Evolutionary conservation across 2,888 invertebrate genomes (phyloP), one percentile per base, ranked within the genome.

Genomic region (Cryptosula pallasiana): DNA sequence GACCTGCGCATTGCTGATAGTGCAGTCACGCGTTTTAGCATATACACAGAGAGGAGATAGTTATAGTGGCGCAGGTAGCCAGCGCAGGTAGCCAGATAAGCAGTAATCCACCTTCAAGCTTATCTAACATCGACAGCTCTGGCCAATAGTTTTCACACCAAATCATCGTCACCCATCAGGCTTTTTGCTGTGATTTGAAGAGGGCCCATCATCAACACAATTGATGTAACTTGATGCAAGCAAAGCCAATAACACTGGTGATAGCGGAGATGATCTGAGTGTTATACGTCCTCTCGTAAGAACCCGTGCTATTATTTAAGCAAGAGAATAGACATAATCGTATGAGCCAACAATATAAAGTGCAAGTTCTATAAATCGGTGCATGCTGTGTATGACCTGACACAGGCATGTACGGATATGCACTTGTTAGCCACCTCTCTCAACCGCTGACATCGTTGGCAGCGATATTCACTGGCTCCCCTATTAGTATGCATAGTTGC

Each of bases 331-430:
- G 32, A 32, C 13, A 27, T 63, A 63, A 63, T 63, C 63, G 25
- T 5, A 32, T 29, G 63, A 63, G 63, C 63, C 32, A 63, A 63
- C 32, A 63, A 13, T 63, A 25, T 27, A 63, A 63, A 63, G 63
- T 63, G 63, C 63, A 25, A 63, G 13, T 13, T 63, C 13, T 63
- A 20, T 45, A 45, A 32, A 63, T 32, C 20, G 32, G 32, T 29
- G 20, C 27, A 63, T 63, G 13, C 34, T 32, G 27, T 63, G 3
- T 16, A 27, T 34, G 32, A 13, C 13, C 32, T 63, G 63, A 63
- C 63, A 63, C 63, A 9, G 63, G 63, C 27, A 25, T 27, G 63
- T 34, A 63, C 27, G 32, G 5, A 13, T 20, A 45, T 5, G 45
- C 20, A 20, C 45, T 45, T 45, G 5, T 13, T 45, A 45, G 20